Evolutionary conservation across 2,113 vertebrate genomes (phyloP), one percentile per base, ranked within the genome.

Genomic region (Cololabis saira): DNA sequence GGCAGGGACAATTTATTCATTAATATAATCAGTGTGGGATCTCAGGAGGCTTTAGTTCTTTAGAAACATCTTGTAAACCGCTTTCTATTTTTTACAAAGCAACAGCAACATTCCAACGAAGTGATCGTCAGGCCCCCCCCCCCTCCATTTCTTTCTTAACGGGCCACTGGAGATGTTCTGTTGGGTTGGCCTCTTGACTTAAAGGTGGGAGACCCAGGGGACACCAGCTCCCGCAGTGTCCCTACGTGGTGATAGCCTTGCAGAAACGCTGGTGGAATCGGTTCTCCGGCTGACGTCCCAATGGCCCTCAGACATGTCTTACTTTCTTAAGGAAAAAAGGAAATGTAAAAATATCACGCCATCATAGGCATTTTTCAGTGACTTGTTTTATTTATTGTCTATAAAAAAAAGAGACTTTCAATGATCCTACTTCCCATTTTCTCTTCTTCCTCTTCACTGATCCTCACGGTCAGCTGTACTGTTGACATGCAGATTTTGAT

Each of bases 121-220:
- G 74, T 85, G 71, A 83, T 53, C 30, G 47, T 73, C 42, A 44
- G 49, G 44, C n/a, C n/a, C n/a, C n/a, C n/a, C n/a, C n/a, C n/a
- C 10, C 10, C 10, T 37, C 33, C 33, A 27, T 27, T 27, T 27
- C 5, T 27, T 2, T 10, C 16, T n/a, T 54, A 21, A 15, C 50
- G 54, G 40, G 49, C 54, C 60, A 74, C 60, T 1, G 12, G 82
- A 69, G 76, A 73, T 15, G 1, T 75, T 80, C 80, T 81, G 67
- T 81, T 81, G 66, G 69, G 22, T 54, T 79, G 78, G 56, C 79
- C 74, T 74, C 47, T 77, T 87, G 86, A 89, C 90, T 80, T 57
- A 21, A 71, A 82, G 81, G 80, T 85, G 86, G 84, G 43, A 67
- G 74, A 50, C 78, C 58, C 72, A 53, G 52, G 58, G 78, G 67